Base-by-base conservation (phyloP, 1,140 invertebrate species). In the Halictus rubicundus region DNA sequence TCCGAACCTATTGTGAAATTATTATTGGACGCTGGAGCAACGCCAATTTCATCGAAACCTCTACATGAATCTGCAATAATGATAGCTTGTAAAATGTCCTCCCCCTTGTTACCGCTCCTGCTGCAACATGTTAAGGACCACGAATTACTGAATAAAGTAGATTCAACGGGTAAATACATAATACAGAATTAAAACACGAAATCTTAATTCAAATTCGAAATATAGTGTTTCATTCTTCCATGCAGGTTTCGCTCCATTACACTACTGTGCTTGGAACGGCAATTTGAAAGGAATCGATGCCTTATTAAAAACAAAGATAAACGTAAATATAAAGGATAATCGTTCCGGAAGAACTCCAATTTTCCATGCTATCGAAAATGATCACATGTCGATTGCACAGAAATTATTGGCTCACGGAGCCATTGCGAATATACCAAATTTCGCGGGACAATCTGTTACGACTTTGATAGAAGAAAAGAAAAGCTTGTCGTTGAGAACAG, bases 301-400 rank as follows among this genome's bases (percentile, higher is more conserved):
- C 6, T 80, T 92, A 21, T 9, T 91, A 49, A 57, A 61, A 52
- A 74, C 69, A 7, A 83, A 83, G 3, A 89, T 83, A 0, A 77
- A 89, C 54, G 46, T 91, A 23, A 88, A 92, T 80, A 32, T 90
- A 5, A 83, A 79, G 9, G 91, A 92, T 61, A 73, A 79, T 27
- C 89, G 83, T 80, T 91, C 89, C 4, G 91, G 91, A 7, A 86
- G 90, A 73, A 92, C 91, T 5, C n/a, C 91, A 7, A 69, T 92
- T 10, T 92, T 92, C 78, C 87, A 90, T 72, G 90, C 90, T 8
- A 25, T 92, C 0, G 90, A 92, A 57, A 85, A 87, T 61, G 27
- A 80, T 19, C 64, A 82, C 9, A n/a, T 61, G 8, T 8, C 57
- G 0, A 39, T 91, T 0, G 87, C 83, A 0, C 72, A 81, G 27